Conservation (phyloP, 2,797 vertebrate species). For the Phyllotis vaccarum region DNA sequence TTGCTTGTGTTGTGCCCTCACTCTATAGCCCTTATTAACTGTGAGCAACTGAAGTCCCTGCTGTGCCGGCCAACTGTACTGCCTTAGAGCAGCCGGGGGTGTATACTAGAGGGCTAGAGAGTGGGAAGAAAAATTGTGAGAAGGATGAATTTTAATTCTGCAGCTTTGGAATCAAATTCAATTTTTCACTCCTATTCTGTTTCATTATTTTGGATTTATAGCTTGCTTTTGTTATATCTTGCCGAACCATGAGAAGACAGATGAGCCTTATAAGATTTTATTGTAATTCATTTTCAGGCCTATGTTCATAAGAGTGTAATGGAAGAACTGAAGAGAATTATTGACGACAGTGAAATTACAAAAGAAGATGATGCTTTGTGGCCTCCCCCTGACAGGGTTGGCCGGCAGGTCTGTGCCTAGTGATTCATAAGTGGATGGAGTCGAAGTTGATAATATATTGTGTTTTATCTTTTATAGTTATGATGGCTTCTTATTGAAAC, state of each 20-base stretch:
- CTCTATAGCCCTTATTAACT: neutral
- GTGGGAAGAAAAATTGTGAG: neutral
- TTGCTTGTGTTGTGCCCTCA: neutral
- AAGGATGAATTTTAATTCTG: neutral
- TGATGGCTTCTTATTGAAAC: neutral
- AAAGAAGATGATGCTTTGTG: constrained; percentile 98
- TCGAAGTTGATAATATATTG: neutral
- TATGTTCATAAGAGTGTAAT: constrained; percentile 99
- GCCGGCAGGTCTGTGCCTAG: constrained; percentile 93
- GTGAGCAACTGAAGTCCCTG: neutral
- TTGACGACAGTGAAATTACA: constrained; percentile 99
- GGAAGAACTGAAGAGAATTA: constrained; percentile 98
- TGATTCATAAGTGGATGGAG: neutral
- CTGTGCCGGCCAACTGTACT: neutral
- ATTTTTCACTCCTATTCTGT: neutral
- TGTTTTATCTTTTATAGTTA: neutral
- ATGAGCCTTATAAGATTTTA: neutral
- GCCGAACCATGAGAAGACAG: neutral
- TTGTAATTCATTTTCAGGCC: constrained; percentile 88
- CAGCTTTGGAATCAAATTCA: constrained; percentile 32
- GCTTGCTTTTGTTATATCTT: neutral
- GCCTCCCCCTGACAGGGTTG: constrained; percentile 98
- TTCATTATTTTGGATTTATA: constrained; percentile 19
- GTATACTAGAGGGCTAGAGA: neutral
- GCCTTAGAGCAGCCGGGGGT: neutral